Evolutionary conservation across 2,113 vertebrate genomes (phyloP), one percentile per base, ranked within the genome.

Genomic region (Ptyas mucosa): DNA sequence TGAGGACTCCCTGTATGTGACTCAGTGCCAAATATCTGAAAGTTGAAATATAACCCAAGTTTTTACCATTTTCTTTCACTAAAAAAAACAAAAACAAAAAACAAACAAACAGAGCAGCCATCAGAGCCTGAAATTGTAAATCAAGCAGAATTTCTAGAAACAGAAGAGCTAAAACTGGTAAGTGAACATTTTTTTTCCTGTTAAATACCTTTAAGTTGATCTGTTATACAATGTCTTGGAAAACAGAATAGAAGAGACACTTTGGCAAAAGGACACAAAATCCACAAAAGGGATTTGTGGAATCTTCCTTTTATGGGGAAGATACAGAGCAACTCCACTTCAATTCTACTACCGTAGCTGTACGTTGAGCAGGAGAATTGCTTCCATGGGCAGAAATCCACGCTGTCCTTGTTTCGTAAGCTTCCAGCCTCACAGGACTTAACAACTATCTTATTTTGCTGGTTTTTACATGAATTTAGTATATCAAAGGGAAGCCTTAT

Each of bases 91-190:
- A 97, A 52, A 52, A 1, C 18, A 57, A 23, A 7, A 55, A 18
- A 5, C 8, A 23, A 97, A 94, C 23, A 58, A 23, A 94, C 97
- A 99, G 99, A 99, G 96, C 96, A 95, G 91, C 98, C 99, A 6
- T 97, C 97, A 90, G 96, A 94, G 94, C 98, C 98, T 95, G 97
- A 98, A 97, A 98, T 99, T 96, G 93, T 97, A 94, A 97, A 97
- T 90, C 97, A 97, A 96, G 98, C 98, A 39, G 94, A 95, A 24
- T 98, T 98, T 95, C 97, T 99, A 29, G 98, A 98, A 97, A 98
- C 98, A 92, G 98, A 98, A 93, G 98, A 98, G 96, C 97, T 98
- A 87, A 98, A 98, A 93, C 98, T 96, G 98, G 99, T 99, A 97
- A 97, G 98, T 90, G n/a, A 97, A 34, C 91, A 95, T 94, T 12